Conservation (phyloP, 2,888 invertebrate genomes). For the Embidobia sp. region DNA sequence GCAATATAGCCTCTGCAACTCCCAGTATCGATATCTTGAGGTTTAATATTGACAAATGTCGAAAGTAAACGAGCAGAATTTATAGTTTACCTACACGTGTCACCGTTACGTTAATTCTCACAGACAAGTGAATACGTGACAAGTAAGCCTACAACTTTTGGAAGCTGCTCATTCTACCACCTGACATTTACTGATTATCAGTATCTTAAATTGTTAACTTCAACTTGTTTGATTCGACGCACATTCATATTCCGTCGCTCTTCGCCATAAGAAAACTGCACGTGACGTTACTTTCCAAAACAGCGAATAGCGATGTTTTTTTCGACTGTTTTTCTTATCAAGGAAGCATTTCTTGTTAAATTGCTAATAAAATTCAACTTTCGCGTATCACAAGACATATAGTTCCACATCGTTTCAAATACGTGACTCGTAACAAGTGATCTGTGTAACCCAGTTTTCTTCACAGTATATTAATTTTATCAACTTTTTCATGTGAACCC, state of each 20-base stretch:
- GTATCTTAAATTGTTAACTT: neutral
- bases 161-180: neutral
- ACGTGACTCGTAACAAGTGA: too few species aligned
- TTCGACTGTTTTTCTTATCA: too few species aligned
- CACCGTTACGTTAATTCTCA: neutral
- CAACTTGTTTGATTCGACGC: too few species aligned
- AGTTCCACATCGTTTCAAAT: too few species aligned
- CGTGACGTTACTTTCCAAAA: too few species aligned
- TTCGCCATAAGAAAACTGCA: too few species aligned
- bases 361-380: too few species aligned
- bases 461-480: constrained; percentile 3
- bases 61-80: constrained; percentile 20
- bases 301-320: too few species aligned
- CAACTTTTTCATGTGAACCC: constrained; percentile 4
- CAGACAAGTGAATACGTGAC: constrained; percentile 25
- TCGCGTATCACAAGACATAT: too few species aligned
- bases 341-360: too few species aligned
- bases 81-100: constrained; percentile 1
- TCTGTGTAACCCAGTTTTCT: constrained; percentile 9
- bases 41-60: constrained; percentile 14
- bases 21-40: constrained; percentile 23
- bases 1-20: constrained; percentile 3
- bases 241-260: too few species aligned
- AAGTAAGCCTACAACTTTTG: constrained; percentile 28
- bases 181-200: constrained; percentile 12